Evolutionary conservation across 2,888 invertebrate genomes (phyloP).

Genomic region (Timandra comae): DNA sequence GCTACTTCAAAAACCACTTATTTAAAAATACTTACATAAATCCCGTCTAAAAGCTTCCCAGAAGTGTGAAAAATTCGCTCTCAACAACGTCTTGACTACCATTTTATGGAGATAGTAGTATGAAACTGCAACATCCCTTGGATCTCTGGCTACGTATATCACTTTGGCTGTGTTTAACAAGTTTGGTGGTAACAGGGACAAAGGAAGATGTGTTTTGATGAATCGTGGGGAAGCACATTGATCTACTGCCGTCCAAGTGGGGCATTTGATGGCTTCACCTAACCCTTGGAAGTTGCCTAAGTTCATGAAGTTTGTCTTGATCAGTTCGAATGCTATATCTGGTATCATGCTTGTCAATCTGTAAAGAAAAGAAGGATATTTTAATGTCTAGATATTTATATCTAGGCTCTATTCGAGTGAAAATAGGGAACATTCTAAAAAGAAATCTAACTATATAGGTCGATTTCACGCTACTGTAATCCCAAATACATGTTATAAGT

Average conservation of each 20-base stretch:
- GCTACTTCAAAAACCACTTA: no score
- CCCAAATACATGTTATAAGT: no score
- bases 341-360: slow-evolving; percentile 54
- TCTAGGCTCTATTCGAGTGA: no score
- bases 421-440: no score
- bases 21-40: slow-evolving; percentile 76
- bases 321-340: slow-evolving; percentile 53
- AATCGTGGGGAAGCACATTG: slow-evolving; percentile 70
- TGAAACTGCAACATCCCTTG: slow-evolving; percentile 83
- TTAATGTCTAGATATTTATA: no score
- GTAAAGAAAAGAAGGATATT: slow-evolving; percentile 24
- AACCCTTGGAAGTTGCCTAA: slow-evolving; percentile 60
- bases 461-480: no score
- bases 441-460: no score
- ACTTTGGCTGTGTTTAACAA: slow-evolving; percentile 70
- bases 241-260: slow-evolving; percentile 54
- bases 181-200: slow-evolving; percentile 75
- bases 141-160: slow-evolving; percentile 83
- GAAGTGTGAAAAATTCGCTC: slow-evolving; percentile 73
- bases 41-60: slow-evolving; percentile 78
- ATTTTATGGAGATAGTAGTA: slow-evolving; percentile 81
- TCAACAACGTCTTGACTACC: slow-evolving; percentile 65
- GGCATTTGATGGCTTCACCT: slow-evolving; percentile 40
- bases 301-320: slow-evolving; percentile 61
- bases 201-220: slow-evolving; percentile 81